These are phyloP conservation scores for Glyptemys insculpta DNA, from an alignment of 2,797 vertebrate species.

Conservation along the genomic window DNA sequence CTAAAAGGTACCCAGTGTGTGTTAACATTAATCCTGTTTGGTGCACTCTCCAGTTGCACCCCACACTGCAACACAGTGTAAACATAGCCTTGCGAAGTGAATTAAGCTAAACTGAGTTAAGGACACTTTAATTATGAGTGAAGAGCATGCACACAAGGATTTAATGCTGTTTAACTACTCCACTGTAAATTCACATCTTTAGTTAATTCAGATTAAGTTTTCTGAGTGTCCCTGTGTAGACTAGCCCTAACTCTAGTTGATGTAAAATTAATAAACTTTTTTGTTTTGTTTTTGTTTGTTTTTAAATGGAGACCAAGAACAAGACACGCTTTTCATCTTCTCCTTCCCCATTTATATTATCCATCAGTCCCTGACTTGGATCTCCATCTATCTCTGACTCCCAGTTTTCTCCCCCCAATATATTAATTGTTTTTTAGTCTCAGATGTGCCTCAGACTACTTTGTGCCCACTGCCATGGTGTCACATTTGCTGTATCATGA, in stretches of 20 bases:
- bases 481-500: neutral
- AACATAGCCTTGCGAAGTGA: neutral
- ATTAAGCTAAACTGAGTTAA: neutral
- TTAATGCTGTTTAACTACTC: neutral
- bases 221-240: neutral
- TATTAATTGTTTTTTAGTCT: neutral
- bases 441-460: accelerated
- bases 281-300: neutral
- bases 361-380: neutral
- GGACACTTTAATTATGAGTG: neutral
- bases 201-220: neutral
- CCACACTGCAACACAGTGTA: neutral
- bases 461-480: accelerated
- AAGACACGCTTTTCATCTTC: neutral
- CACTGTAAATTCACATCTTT: neutral
- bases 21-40: neutral
- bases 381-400: neutral
- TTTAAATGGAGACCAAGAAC: neutral
- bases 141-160: neutral
- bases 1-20: neutral
- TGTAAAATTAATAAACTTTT: neutral
- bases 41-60: neutral
- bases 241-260: neutral
- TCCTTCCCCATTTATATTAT: accelerated
- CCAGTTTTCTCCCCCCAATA: neutral